phyloP scores from a whole-genome alignment of 2,888 invertebrate genomes.

The Torymus texanus region DNA sequence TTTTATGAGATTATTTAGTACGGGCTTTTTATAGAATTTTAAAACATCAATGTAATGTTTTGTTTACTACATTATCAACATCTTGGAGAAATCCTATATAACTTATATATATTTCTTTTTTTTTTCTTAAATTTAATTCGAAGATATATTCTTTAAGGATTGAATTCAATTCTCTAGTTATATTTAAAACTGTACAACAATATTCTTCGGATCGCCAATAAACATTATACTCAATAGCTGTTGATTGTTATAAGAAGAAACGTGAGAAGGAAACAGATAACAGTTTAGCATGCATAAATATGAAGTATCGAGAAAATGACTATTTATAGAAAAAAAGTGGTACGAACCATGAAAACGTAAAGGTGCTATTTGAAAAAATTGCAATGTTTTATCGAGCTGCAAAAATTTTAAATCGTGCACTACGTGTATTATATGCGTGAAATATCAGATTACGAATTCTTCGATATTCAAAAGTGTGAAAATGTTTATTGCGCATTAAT shows the following conservation, averaged over 20 bases:
- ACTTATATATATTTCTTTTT: too few species aligned
- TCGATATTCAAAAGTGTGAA: neutral
- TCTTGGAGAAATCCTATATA: too few species aligned
- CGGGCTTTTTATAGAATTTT: too few species aligned
- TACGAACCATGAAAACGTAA: conserved; percentile 34
- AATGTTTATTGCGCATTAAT: too few species aligned
- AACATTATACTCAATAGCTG: neutral
- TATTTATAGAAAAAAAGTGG: conserved; percentile 17
- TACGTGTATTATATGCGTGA: conserved; percentile 26
- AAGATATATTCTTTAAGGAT: too few species aligned
- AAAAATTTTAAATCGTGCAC: conserved; percentile 36
- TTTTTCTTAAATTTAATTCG: too few species aligned
- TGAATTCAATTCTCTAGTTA: too few species aligned
- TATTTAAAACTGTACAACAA: too few species aligned
- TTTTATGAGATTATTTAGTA: too few species aligned
- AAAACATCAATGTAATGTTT: too few species aligned
- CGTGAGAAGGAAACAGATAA: conserved; percentile 30
- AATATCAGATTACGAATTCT: neutral
- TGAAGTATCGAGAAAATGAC: conserved; percentile 20
- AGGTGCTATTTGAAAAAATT: conserved; percentile 34
- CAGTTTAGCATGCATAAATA: conserved; percentile 34
- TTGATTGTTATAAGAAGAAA: neutral
- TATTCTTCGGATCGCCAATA: too few species aligned
- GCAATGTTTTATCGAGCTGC: conserved; percentile 25
- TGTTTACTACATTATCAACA: too few species aligned